Conservation (phyloP, 2,888 invertebrate genomes). For the Tridacna gigas region DNA sequence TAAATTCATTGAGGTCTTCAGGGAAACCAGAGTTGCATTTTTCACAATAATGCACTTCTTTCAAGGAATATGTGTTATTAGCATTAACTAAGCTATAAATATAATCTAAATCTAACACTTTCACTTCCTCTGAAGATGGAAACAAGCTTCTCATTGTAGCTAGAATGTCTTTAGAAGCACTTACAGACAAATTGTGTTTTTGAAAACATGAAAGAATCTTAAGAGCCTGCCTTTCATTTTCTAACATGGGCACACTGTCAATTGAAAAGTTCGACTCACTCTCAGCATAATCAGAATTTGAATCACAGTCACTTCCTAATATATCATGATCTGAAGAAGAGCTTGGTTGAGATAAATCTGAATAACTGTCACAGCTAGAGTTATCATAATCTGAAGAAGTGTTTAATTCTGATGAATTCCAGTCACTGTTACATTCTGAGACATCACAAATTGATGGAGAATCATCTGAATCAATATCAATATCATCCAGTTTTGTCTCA, state of each 20-base stretch:
- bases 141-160: neutral
- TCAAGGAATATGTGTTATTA: conserved; percentile 5
- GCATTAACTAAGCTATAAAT: neutral
- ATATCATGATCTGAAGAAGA: conserved; percentile 2
- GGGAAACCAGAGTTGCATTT: conserved; percentile 28
- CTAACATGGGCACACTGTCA: conserved; percentile 7
- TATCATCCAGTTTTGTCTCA: neutral
- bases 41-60: conserved; percentile 34
- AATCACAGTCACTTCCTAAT: conserved; percentile 13
- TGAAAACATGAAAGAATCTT: conserved; percentile 10
- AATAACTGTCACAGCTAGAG: conserved; percentile 14
- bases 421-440: conserved; percentile 19
- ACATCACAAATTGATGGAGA: conserved; percentile 2
- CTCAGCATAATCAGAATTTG: conserved; percentile 10
- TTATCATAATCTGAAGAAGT: conserved; percentile 26
- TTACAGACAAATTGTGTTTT: conserved; percentile 4
- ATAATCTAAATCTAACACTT: neutral
- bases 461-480: conserved; percentile 3
- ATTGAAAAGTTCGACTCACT: conserved; percentile 8
- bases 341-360: neutral
- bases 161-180: neutral
- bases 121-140: neutral
- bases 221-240: conserved; percentile 20
- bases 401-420: conserved; percentile 22
- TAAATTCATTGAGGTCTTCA: conserved; percentile 35